These are phyloP conservation scores for Drosophila rufa DNA, from an alignment of 1,140 invertebrate species.

Conservation along the genomic window DNA sequence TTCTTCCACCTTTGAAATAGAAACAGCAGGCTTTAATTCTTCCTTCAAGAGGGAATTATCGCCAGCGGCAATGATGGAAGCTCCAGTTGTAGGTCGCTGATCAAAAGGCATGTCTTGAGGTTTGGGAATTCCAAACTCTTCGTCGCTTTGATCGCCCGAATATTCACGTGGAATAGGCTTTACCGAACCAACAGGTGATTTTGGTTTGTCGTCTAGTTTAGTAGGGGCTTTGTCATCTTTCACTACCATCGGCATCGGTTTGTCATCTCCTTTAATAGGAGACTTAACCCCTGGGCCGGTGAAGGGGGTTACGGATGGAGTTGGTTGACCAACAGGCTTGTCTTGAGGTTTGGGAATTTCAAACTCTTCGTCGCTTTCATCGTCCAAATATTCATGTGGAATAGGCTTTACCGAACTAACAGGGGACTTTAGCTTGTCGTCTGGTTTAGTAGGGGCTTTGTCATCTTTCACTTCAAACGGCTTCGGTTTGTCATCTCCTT, in stretches of 20 bases:
- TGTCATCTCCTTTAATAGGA: no score
- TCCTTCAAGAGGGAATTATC: no score
- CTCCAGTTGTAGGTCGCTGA: not conserved
- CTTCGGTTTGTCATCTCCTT: not conserved
- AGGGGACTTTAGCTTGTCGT: conserved; percentile 10
- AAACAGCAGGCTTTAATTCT: not conserved
- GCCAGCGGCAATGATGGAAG: no score
- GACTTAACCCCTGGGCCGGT: no score
- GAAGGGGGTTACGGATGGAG: no score
- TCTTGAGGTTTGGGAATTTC: not conserved
- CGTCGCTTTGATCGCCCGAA: conserved; percentile 16
- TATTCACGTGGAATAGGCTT: not conserved
- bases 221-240: conserved; percentile 3
- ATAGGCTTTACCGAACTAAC: not conserved
- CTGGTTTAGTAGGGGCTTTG: not conserved
- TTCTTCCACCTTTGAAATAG: conserved; percentile 10
- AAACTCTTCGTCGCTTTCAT: conserved; percentile 13
- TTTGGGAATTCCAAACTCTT: conserved; percentile 2
- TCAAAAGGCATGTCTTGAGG: not conserved
- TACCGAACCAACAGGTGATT: no score
- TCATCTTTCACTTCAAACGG: not conserved
- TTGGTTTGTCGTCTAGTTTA: not conserved
- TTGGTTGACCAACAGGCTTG: not conserved
- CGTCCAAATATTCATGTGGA: conserved; percentile 2
- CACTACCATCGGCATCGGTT: no score